These are phyloP conservation scores for Hafferia zeledoni DNA, from an alignment of 2,797 vertebrate species.

Conservation along the genomic window DNA sequence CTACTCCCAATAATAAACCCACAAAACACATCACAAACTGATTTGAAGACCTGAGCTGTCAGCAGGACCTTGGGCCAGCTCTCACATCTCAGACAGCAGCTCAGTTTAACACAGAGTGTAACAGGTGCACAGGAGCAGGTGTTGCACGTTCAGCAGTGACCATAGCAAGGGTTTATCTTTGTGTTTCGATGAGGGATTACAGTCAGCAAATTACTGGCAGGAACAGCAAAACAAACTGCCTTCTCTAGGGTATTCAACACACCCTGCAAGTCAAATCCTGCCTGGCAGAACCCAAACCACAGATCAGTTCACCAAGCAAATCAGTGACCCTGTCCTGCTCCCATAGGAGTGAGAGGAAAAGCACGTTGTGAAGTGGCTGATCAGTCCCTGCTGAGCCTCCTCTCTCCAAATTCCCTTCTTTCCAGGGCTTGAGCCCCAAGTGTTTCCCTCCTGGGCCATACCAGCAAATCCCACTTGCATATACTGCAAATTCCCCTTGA, in stretches of 20 bases:
- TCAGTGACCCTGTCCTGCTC: not conserved
- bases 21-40: not conserved
- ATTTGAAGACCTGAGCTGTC: not conserved
- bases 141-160: not conserved
- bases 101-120: accelerated
- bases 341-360: not conserved
- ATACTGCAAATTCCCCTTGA: not conserved
- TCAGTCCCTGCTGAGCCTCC: not conserved
- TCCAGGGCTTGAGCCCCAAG: not conserved
- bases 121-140: not conserved
- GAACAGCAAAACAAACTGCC: not conserved
- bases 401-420: not conserved
- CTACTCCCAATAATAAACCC: not conserved
- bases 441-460: not conserved
- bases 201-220: not conserved
- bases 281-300: not conserved
- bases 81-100: not conserved
- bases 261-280: not conserved
- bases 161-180: not conserved
- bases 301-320: not conserved
- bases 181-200: not conserved
- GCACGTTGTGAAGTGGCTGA: accelerated
- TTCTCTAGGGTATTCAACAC: not conserved
- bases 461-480: accelerated
- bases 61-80: not conserved